Evolutionary conservation across 2,113 vertebrate genomes (phyloP), one percentile per base, ranked within the genome.

Genomic region (Fregata magnificens): DNA sequence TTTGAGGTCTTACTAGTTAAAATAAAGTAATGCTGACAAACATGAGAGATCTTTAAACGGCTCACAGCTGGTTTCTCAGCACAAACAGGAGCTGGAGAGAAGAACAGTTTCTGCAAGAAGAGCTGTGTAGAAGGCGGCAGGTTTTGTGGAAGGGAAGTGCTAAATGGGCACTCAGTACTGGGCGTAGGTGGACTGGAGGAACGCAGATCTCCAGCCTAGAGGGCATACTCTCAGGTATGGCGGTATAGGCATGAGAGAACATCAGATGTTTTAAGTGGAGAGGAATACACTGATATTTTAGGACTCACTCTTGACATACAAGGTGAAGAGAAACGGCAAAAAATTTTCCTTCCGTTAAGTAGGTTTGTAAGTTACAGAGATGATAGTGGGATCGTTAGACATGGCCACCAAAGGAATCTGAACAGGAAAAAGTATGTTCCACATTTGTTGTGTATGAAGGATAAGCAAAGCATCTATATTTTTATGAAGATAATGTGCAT

Each of bases 161-260:
- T 79, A 11, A 53, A 53, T 9, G 63, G 36, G 34, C 10, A 7
- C 50, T 42, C 3, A 0, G 31, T 17, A 10, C 16, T n/a, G 63
- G 9, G 7, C 0, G 0, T 15, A 44, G 16, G 28, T 42, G 70
- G 8, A 10, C 26, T 22, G 47, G 45, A 44, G 14, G 52, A 36
- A 52, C 4, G 0, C 5, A 17, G 42, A 10, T 19, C 34, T 53
- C 50, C 50, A 36, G 71, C 15, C 49, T 4, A 6, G 38, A 58
- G 32, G 82, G 28, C 45, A 5, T 6, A 2, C 28, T 21, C 13
- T 22, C 26, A 10, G 44, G 8, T 36, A 21, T 21, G 44, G 52
- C 70, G n/a, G 16, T 3, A 3, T 1, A 5, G 29, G 10, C n/a
- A 2, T 3, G 38, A 42, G 12, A 47, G 21, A 69, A 47, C 22